Evolutionary conservation across 1,140 invertebrate species (phyloP).

Genomic region (Condylostylus longicornis): DNA sequence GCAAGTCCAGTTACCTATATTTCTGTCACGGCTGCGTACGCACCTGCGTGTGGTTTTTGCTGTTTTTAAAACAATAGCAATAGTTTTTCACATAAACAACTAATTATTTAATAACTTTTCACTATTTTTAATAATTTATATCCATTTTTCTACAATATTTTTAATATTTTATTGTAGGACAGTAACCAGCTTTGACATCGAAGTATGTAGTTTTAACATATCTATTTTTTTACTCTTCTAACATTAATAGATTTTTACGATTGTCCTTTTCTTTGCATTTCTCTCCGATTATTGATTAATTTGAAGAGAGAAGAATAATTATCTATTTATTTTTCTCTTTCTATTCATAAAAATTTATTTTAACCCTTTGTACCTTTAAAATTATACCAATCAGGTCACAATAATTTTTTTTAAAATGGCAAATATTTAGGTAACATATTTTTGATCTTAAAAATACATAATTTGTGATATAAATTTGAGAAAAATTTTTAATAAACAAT

Average conservation of each 20-base stretch:
- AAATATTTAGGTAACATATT: too few relatives aligned
- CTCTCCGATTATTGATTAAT: too few relatives aligned
- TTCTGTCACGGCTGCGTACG: slow-evolving; percentile 71
- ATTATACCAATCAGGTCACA: too few relatives aligned
- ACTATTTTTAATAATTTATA: slow-evolving; percentile 6
- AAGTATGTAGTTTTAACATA: slow-evolving; percentile 7
- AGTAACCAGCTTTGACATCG: slow-evolving; percentile 3
- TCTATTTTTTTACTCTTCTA: slow-evolving; percentile 10
- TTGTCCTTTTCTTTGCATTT: too few relatives aligned
- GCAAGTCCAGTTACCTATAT: slow-evolving; percentile 69
- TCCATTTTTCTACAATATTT: slow-evolving; percentile 8
- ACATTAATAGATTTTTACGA: slow-evolving; percentile 6
- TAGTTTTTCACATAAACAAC: slow-evolving; percentile 2
- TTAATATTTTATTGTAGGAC: slow-evolving; percentile 5
- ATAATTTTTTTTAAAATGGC: too few relatives aligned
- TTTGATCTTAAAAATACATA: too few relatives aligned
- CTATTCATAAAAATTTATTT: too few relatives aligned
- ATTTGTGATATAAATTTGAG: too few relatives aligned
- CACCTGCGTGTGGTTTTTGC: slow-evolving; percentile 60
- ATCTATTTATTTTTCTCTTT: too few relatives aligned
- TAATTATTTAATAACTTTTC: slow-evolving; percentile 12
- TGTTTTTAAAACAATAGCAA: slow-evolving; percentile 7
- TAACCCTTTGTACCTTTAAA: too few relatives aligned
- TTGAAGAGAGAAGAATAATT: too few relatives aligned
- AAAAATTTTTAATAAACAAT: too few relatives aligned